Evolutionary conservation across 1,140 invertebrate genomes (phyloP).

Genomic region (Drosophila jambulina): DNA sequence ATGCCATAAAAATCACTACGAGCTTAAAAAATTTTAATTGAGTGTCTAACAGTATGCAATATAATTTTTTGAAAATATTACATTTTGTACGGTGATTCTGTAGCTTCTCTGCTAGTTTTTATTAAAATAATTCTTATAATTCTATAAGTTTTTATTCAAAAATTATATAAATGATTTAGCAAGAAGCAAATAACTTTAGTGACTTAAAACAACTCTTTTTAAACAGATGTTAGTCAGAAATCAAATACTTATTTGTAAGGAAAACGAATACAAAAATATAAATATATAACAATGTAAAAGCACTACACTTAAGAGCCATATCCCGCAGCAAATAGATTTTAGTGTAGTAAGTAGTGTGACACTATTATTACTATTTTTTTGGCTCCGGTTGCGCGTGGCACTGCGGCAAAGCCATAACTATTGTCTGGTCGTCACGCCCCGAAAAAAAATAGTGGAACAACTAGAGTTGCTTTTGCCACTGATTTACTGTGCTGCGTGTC

Average conservation of each 20-base stretch:
- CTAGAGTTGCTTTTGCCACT: conserved; percentile 38
- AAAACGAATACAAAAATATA: background rate
- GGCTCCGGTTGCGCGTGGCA: conserved; percentile 11
- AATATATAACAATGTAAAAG: background rate
- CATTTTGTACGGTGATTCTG: too few species aligned
- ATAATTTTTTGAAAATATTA: too few species aligned
- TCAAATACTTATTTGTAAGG: background rate
- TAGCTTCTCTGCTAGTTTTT: too few species aligned
- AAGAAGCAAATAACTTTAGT: background rate
- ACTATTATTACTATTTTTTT: conserved; percentile 26
- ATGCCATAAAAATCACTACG: too few species aligned
- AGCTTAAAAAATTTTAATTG: too few species aligned
- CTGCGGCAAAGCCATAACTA: conserved; percentile 60
- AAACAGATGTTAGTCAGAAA: background rate
- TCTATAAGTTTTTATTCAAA: too few species aligned
- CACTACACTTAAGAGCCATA: background rate
- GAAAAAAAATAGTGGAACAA: conserved; percentile 17
- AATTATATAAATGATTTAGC: too few species aligned
- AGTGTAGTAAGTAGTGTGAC: conserved; percentile 6
- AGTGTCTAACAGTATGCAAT: too few species aligned
- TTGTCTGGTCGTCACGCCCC: conserved; percentile 67
- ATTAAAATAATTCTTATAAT: too few species aligned
- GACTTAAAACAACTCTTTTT: background rate
- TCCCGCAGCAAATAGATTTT: conserved; percentile 18
- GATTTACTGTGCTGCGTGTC: conserved; percentile 66